Conservation (phyloP, 2,113 vertebrate genomes). For the Myanophis thanlyinensis region DNA sequence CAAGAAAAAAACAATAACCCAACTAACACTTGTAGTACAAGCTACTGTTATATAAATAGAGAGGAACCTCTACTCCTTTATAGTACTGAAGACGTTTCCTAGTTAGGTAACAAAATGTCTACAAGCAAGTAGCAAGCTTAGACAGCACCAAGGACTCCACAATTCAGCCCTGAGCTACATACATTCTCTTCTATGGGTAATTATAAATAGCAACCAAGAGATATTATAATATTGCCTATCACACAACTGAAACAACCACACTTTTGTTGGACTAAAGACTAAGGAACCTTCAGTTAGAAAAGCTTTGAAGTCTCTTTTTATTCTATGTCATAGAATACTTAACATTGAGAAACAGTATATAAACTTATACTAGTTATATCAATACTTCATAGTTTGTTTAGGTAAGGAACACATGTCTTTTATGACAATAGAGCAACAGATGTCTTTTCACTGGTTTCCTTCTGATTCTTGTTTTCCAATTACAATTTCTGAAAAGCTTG, state of each 20-base stretch:
- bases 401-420: background rate
- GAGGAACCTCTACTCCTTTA: background rate
- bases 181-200: too few species aligned
- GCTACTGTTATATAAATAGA: background rate
- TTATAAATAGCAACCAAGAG: too few species aligned
- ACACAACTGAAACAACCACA: background rate
- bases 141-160: background rate
- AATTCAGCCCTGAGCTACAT: background rate
- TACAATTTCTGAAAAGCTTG: background rate
- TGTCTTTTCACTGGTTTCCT: background rate
- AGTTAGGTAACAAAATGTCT: background rate
- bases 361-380: background rate
- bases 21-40: background rate
- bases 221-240: background rate
- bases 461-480: background rate
- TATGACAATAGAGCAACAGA: background rate
- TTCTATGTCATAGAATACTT: background rate
- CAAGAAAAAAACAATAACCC: background rate
- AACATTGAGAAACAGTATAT: background rate
- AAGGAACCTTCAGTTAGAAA: background rate
- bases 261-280: background rate
- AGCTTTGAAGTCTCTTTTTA: background rate
- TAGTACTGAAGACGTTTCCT: background rate
- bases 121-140: background rate
- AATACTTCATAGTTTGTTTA: background rate